These are phyloP conservation scores for Anguilla pacifica DNA, from an alignment of 2,797 vertebrate genomes.

Conservation along the genomic window DNA sequence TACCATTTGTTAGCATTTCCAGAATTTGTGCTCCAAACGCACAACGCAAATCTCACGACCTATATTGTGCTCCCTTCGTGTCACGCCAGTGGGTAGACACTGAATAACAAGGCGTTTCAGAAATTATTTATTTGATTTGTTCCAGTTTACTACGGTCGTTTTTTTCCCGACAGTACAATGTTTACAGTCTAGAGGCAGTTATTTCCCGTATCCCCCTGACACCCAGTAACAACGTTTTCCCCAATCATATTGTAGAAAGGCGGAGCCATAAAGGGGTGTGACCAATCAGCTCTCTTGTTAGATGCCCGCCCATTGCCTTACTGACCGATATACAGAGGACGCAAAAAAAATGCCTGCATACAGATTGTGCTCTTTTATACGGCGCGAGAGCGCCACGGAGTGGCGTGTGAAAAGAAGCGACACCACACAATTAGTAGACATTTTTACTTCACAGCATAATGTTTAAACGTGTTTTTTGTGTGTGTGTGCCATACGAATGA, in stretches of 20 bases:
- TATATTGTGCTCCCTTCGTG: neutral
- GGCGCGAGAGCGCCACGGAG: neutral
- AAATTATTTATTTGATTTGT: neutral
- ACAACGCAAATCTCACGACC: neutral
- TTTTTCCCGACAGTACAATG: neutral
- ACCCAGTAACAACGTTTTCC: conserved; percentile 31
- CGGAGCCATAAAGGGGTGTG: conserved; percentile 64
- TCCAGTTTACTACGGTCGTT: too few species aligned
- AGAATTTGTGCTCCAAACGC: neutral
- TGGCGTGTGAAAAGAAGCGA: neutral
- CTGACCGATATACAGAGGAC: conserved; percentile 57
- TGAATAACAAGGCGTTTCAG: neutral
- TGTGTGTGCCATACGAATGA: neutral
- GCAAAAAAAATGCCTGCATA: neutral
- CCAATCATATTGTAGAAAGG: conserved; percentile 64
- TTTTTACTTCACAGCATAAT: neutral
- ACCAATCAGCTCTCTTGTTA: conserved; percentile 63
- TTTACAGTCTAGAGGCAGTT: neutral
- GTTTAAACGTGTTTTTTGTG: neutral
- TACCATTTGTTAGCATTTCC: neutral
- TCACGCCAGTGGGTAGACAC: neutral
- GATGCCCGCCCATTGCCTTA: conserved; percentile 65
- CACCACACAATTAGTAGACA: neutral
- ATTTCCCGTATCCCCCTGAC: neutral
- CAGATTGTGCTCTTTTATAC: neutral